phyloP scores from a whole-genome alignment of 2,797 vertebrate genomes.

The Philypnodon macrostomus region DNA sequence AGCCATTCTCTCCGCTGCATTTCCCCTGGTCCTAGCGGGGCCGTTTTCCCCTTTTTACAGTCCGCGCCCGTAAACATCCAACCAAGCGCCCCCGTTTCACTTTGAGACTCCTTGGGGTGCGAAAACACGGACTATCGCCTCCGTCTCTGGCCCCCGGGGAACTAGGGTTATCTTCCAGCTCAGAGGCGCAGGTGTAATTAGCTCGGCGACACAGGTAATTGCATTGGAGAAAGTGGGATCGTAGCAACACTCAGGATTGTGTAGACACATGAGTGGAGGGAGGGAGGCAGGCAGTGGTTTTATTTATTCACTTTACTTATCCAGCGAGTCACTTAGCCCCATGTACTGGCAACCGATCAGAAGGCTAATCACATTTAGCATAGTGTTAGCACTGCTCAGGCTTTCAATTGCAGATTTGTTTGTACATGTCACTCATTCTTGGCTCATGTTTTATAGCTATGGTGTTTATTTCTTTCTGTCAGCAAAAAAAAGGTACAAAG shows the following conservation, averaged over 20 bases:
- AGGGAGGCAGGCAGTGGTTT: conserved; percentile 55
- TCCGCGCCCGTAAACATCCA: conserved; percentile 42
- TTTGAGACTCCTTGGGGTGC: conserved; percentile 48
- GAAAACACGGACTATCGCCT: conserved; percentile 49
- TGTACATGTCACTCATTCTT: conserved; percentile 37
- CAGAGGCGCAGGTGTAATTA: conserved; percentile 64
- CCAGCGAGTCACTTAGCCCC: conserved; percentile 63
- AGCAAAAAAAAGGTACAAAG: too few species aligned
- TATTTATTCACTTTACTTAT: conserved; percentile 70
- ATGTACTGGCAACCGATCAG: conserved; percentile 49
- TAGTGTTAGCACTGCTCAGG: conserved; percentile 41
- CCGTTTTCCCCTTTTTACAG: conserved; percentile 47
- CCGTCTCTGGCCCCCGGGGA: conserved; percentile 40
- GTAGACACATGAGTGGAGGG: too few species aligned
- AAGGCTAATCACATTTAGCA: conserved; percentile 65
- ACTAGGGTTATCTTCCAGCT: conserved; percentile 51
- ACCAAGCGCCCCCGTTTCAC: conserved; percentile 11
- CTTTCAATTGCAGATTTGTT: conserved; percentile 40
- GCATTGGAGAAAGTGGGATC: conserved; percentile 53
- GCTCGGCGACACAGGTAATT: conserved; percentile 65
- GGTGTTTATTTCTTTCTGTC: not conserved
- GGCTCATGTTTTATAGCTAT: not conserved
- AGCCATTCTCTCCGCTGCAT: conserved; percentile 45
- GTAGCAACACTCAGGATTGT: conserved; percentile 58
- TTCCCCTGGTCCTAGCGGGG: conserved; percentile 35